phyloP scores from a whole-genome alignment of 1,140 invertebrate genomes.

The Triops longicaudatus region DNA sequence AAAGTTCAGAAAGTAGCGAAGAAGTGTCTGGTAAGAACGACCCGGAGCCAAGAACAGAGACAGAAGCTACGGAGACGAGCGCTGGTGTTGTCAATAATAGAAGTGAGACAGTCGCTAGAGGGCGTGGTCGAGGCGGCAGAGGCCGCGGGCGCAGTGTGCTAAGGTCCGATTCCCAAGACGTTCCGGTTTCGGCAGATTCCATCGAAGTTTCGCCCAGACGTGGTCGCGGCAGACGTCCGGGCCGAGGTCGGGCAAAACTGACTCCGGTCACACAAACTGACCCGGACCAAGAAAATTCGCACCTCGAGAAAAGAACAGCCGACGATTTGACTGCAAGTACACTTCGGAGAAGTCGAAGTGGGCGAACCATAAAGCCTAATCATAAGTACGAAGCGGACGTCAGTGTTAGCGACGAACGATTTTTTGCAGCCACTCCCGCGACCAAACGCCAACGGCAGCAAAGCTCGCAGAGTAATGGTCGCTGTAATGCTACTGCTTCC shows the following conservation, averaged over 20 bases:
- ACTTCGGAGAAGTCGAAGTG: not conserved
- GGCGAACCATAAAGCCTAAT: not conserved
- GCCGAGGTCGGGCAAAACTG: not conserved
- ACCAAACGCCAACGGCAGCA: not conserved
- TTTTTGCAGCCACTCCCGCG: not conserved
- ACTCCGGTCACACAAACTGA: not conserved
- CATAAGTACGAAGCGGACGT: not conserved
- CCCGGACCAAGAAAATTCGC: not conserved
- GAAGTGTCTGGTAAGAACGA: not conserved
- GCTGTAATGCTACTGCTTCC: not conserved
- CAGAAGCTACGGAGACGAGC: not conserved
- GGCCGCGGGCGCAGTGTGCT: not conserved
- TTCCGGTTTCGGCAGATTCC: not conserved
- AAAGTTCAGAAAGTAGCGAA: not conserved
- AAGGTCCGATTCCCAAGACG: not conserved
- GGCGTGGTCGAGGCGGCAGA: constrained; percentile 20
- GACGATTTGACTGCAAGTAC: not conserved
- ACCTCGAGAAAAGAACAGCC: not conserved
- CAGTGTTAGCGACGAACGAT: not conserved
- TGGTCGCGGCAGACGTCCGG: not conserved
- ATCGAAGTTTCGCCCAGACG: not conserved
- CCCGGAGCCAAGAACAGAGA: not conserved
- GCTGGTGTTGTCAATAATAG: not conserved
- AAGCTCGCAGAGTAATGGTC: not conserved
- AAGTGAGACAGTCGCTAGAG: not conserved